Evolutionary conservation across 2,888 invertebrate species (phyloP), one percentile per base, ranked within the genome.

Genomic region (Oxystoma pomonae): DNA sequence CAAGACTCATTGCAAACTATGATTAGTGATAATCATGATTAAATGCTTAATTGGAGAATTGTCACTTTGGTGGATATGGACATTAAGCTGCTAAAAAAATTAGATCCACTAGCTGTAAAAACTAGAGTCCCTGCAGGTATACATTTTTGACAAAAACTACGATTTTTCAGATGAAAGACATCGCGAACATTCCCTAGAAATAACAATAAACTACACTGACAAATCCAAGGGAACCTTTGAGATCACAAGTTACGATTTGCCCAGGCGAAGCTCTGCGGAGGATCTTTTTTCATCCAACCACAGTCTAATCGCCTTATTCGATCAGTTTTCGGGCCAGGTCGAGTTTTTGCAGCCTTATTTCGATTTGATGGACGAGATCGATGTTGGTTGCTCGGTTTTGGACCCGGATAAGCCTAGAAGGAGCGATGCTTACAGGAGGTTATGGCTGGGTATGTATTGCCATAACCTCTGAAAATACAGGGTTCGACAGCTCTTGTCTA

Each of bases 281-380:
- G 57, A 63, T 12, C 52, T 69, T 1, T 65, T 68, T 12, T 66
- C 69, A 62, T 22, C 61, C 18, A 67, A 68, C 51, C 67, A 70
- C 35, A 76, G 73, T 61, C 67, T 80, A 17, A 73, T 70, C 20
- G 68, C 55, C 0, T 59, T 79, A 1, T 77, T 76, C 65, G 74
- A 77, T 35, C 70, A 73, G 52, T 78, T 76, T 66, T 55, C 74
- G 12, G 66, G 59, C 0, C 59, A 70, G 12, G 65, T 81, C 9
- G 75, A 77, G 17, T 63, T 62, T 2, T 66, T 80, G 56, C 79
- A 81, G 61, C 69, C 70, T 3, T 79, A 78, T 69, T 82, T 82
- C 71, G 72, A 80, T 67, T 65, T 76, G 16, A 77, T 82, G 77
- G 81, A 81, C 57, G 73, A 72, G 17, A 68, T 83, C 18, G 82